Evolutionary conservation across 2,797 vertebrate species (phyloP).

Genomic region (Lagodon rhomboides): DNA sequence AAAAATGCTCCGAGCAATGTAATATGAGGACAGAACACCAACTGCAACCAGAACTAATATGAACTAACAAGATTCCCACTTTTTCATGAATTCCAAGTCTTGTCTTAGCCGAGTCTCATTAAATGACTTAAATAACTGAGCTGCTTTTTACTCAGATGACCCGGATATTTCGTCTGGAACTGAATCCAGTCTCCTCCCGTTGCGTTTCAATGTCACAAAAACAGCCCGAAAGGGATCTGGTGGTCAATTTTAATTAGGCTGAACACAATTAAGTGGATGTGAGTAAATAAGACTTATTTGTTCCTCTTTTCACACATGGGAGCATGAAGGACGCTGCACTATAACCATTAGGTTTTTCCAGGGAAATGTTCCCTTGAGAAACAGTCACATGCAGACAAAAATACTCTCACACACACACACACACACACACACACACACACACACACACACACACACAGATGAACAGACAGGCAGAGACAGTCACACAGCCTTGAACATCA

Average conservation of each 20-base stretch:
- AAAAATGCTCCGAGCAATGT: not conserved
- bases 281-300: slow-evolving; percentile 7
- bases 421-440: slow-evolving; percentile 24
- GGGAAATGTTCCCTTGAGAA: slow-evolving; percentile 55
- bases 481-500: slow-evolving; percentile 55
- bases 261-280: slow-evolving; percentile 9
- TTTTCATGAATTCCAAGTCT: no score
- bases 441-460: slow-evolving; percentile 17
- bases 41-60: not conserved
- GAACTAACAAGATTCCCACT: not conserved
- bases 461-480: not conserved
- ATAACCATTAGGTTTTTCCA: slow-evolving; percentile 30
- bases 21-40: not conserved
- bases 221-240: slow-evolving; percentile 10
- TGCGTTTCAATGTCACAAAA: slow-evolving; percentile 8
- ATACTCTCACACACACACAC: slow-evolving; percentile 16
- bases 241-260: slow-evolving; percentile 9
- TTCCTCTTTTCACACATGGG: slow-evolving; percentile 17
- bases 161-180: not conserved
- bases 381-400: slow-evolving; percentile 60
- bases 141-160: not conserved
- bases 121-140: slow-evolving; percentile 4
- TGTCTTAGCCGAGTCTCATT: not conserved
- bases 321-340: slow-evolving; percentile 9
- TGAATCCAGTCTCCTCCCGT: slow-evolving; percentile 10